A percentile compares a stretch with the other conserved stretches of the same genome.
Conservation (phyloP, 2,113 vertebrate genomes). For the Hydrochoerus hydrochaeris region DNA sequence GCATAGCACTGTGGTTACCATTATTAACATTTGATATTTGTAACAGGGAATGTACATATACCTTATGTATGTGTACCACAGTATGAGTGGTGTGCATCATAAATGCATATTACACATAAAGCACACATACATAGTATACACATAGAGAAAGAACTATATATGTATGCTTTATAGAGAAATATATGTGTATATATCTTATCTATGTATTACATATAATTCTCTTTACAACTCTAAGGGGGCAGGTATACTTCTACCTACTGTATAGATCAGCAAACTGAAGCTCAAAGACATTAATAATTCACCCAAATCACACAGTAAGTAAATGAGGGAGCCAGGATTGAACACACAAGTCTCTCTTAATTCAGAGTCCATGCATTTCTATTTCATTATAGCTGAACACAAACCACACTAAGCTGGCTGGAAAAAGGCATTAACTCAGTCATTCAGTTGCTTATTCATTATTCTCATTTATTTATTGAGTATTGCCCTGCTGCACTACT, state of each 20-base stretch:
- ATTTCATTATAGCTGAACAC: neutral
- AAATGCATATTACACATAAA: neutral
- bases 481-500: too few species aligned
- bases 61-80: neutral
- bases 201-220: neutral
- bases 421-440: neutral
- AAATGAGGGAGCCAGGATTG: neutral
- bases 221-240: neutral
- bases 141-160: neutral
- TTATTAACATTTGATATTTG: slow-evolving; percentile 9
- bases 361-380: neutral
- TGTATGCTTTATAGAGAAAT: neutral
- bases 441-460: neutral
- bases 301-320: neutral
- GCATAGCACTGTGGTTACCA: neutral
- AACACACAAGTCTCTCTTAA: neutral
- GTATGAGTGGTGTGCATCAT: neutral
- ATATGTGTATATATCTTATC: neutral
- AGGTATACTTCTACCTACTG: slow-evolving; percentile 10
- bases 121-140: neutral
- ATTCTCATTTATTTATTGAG: neutral
- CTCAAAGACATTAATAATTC: slow-evolving; percentile 48
- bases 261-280: neutral
- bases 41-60: neutral
- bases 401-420: slow-evolving; percentile 7